Evolutionary conservation across 2,797 vertebrate species (phyloP).

Genomic region (Chaenodraco wilsoni): DNA sequence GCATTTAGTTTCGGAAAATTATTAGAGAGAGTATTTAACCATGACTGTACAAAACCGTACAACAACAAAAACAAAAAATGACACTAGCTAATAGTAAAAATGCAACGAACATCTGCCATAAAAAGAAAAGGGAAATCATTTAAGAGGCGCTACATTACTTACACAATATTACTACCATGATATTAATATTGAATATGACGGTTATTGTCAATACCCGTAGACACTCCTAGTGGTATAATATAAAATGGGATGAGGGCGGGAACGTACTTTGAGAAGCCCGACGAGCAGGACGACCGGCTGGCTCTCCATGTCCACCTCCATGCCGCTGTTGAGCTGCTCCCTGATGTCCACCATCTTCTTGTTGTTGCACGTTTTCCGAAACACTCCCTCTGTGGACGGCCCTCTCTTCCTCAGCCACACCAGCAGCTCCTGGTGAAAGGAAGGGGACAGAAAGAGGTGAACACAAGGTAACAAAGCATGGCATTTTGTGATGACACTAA

Average conservation of each 20-base stretch:
- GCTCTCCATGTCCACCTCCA: conserved; percentile 81
- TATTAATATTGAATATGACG: too few relatives aligned
- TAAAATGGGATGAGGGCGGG: neutral
- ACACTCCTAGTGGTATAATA: too few relatives aligned
- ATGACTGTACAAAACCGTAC: too few relatives aligned
- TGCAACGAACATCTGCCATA: too few relatives aligned
- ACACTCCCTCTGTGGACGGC: conserved; percentile 91
- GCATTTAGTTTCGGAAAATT: too few relatives aligned
- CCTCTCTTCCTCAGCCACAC: conserved; percentile 87
- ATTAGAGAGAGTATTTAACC: too few relatives aligned
- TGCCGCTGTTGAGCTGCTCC: conserved; percentile 88
- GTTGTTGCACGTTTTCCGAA: conserved; percentile 90
- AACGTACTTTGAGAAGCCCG: conserved; percentile 90
- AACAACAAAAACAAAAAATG: too few relatives aligned
- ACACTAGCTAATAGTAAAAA: too few relatives aligned
- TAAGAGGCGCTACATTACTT: too few relatives aligned
- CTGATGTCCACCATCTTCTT: conserved; percentile 89
- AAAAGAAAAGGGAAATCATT: too few relatives aligned
- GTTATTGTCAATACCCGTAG: too few relatives aligned
- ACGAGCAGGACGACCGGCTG: conserved; percentile 89
- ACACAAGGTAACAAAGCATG: neutral
- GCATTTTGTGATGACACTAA: neutral
- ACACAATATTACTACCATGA: too few relatives aligned
- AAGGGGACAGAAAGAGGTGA: conserved; percentile 5
- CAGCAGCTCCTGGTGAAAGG: conserved; percentile 86